Conservation (phyloP, 2,888 invertebrate species). For the Chrysina gloriosa region DNA sequence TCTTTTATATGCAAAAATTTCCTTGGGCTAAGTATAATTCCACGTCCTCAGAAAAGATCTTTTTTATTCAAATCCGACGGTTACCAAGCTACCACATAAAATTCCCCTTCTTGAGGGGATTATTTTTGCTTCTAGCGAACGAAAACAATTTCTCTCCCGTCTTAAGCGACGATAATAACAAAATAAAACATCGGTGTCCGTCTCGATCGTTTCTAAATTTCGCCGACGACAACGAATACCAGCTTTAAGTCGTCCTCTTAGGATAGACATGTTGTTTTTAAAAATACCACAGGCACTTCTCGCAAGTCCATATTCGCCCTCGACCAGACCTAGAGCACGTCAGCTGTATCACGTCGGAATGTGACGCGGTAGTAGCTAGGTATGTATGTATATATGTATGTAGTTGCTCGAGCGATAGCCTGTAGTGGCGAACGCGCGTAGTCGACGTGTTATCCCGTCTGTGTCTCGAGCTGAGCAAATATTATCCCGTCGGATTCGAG, state of each 20-base stretch:
- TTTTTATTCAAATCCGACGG: too few relatives aligned
- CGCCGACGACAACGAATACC: not conserved
- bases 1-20: too few relatives aligned
- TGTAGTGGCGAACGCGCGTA: not conserved
- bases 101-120: too few relatives aligned
- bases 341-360: not conserved
- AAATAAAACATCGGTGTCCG: conserved; percentile 1
- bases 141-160: not conserved
- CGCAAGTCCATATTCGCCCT: not conserved
- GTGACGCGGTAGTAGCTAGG: not conserved
- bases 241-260: conserved; percentile 1
- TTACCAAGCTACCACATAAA: too few relatives aligned
- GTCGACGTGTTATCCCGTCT: conserved; percentile 25
- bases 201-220: not conserved
- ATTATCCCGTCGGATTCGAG: conserved; percentile 42
- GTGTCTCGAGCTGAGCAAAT: conserved; percentile 41
- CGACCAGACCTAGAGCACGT: not conserved
- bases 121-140: too few relatives aligned
- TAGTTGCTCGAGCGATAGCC: not conserved
- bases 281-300: conserved; percentile 8
- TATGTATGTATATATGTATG: not conserved
- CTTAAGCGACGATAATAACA: not conserved
- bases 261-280: conserved; percentile 16
- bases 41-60: too few relatives aligned
- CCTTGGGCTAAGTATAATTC: too few relatives aligned